These are phyloP conservation scores for Thumatha senex DNA, from an alignment of 2,888 invertebrate species.

Conservation along the genomic window DNA sequence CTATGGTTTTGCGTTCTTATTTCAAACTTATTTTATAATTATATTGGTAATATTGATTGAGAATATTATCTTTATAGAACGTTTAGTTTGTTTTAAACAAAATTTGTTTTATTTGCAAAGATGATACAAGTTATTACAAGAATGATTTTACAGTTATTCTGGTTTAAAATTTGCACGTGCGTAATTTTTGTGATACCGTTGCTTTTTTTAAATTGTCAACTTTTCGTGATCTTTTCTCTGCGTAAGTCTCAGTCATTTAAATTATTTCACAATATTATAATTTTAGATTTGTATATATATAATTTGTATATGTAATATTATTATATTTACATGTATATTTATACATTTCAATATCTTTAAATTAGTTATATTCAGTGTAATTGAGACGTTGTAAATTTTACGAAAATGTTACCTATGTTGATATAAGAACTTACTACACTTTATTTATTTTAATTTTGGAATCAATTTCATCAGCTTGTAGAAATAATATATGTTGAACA, in stretches of 20 bases:
- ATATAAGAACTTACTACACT: too few relatives aligned
- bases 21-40: constrained; percentile 5
- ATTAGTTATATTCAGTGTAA: too few relatives aligned
- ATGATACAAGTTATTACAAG: not conserved
- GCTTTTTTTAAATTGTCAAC: not conserved
- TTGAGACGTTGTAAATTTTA: too few relatives aligned
- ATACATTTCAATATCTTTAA: too few relatives aligned
- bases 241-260: constrained; percentile 6
- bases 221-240: too few relatives aligned
- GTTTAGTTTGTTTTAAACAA: not conserved
- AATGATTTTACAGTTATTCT: not conserved
- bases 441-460: not conserved
- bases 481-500: not conserved
- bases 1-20: constrained; percentile 19
- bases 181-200: not conserved
- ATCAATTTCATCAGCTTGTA: not conserved
- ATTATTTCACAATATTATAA: constrained; percentile 12
- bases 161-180: not conserved
- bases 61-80: not conserved
- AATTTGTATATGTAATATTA: too few relatives aligned
- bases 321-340: too few relatives aligned
- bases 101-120: not conserved
- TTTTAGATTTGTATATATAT: constrained; percentile 1
- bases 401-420: too few relatives aligned
- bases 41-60: constrained; percentile 1